Evolutionary conservation across 2,888 invertebrate species (phyloP).

Genomic region (Drosophila leonis): DNA sequence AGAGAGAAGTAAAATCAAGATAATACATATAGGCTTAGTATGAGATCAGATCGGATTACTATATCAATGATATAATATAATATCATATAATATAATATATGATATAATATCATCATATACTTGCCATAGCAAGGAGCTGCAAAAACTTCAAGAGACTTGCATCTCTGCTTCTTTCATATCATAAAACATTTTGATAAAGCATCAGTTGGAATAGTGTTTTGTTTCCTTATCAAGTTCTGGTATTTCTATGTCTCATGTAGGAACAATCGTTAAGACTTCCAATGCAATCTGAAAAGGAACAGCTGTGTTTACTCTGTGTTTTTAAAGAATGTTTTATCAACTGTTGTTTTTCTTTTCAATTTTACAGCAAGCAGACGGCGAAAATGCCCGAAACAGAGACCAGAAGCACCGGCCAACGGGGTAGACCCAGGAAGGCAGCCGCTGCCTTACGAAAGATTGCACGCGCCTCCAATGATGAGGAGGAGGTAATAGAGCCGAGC

Average conservation of each 20-base stretch:
- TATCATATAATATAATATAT: no score
- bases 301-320: background rate
- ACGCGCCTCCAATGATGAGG: slow-evolving; percentile 34
- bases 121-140: no score
- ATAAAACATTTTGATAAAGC: no score
- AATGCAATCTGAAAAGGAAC: background rate
- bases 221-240: no score
- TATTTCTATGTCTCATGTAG: background rate
- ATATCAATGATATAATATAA: no score
- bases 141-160: no score
- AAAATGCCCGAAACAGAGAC: slow-evolving; percentile 55
- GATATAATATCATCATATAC: no score
- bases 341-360: background rate
- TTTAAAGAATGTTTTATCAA: background rate
- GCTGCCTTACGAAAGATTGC: slow-evolving; percentile 30
- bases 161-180: no score
- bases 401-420: slow-evolving; percentile 33
- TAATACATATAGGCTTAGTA: no score
- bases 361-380: slow-evolving; percentile 44
- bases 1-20: no score
- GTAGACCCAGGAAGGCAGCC: slow-evolving; percentile 49
- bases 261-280: background rate
- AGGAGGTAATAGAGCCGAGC: slow-evolving; percentile 15
- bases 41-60: no score
- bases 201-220: no score